These are phyloP conservation scores for Rhopalosiphum padi DNA, from an alignment of 1,140 invertebrate species.

Conservation along the genomic window DNA sequence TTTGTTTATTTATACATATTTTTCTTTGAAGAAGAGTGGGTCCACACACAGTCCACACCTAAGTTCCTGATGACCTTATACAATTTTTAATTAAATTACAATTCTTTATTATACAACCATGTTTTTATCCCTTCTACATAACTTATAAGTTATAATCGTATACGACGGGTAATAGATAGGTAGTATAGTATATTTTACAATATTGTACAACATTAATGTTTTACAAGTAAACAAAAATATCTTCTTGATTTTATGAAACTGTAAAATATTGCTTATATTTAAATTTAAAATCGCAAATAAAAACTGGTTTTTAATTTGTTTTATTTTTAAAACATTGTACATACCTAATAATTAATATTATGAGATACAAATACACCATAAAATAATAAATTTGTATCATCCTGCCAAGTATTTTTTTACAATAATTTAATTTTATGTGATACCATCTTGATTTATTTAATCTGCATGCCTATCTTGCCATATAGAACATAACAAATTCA, in stretches of 20 bases:
- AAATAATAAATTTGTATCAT: not conserved
- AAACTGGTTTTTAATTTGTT: not conserved
- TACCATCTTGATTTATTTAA: not conserved
- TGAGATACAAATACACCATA: not conserved
- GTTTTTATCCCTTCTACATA: not conserved
- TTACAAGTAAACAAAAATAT: not conserved
- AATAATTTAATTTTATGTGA: not conserved
- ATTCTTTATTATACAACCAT: not conserved
- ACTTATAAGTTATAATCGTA: not conserved
- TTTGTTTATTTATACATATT: not conserved
- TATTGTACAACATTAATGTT: not conserved
- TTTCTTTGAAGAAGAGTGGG: not conserved
- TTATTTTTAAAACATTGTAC: not conserved
- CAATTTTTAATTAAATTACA: not conserved
- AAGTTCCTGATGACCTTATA: constrained; percentile 7
- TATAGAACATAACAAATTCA: not conserved
- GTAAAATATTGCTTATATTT: not conserved
- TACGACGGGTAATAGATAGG: not conserved
- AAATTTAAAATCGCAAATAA: not conserved
- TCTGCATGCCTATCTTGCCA: not conserved
- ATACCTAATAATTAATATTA: not conserved
- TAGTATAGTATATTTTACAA: not conserved
- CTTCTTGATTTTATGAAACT: not conserved
- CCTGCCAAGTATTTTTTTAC: no score
- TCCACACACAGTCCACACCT: not conserved